A percentile compares a stretch with the other conserved stretches of the same genome.
These are phyloP conservation scores for Vanessa atalanta DNA, from an alignment of 1,140 invertebrate species.

Conservation along the genomic window DNA sequence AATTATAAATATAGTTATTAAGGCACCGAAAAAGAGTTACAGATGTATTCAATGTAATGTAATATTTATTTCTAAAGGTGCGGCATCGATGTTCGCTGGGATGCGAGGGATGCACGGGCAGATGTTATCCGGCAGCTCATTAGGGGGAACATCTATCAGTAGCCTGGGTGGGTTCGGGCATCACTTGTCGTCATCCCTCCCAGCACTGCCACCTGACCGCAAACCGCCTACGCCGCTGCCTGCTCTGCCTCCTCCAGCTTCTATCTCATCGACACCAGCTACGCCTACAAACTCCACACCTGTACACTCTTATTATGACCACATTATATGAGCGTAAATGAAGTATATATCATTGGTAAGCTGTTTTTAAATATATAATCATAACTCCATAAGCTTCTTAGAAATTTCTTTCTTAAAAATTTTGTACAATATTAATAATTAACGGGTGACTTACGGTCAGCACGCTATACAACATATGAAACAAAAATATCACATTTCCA, in stretches of 20 bases:
- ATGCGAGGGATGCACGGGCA: slow-evolving; percentile 69
- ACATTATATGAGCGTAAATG: slow-evolving; percentile 40
- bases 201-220: slow-evolving; percentile 55
- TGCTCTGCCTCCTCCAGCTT: slow-evolving; percentile 44
- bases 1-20: background rate
- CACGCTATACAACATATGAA: too few relatives aligned
- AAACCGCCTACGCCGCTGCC: slow-evolving; percentile 64
- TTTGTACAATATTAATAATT: too few relatives aligned
- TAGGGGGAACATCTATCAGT: slow-evolving; percentile 52
- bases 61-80: slow-evolving; percentile 45
- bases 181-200: slow-evolving; percentile 52
- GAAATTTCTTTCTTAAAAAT: too few relatives aligned
- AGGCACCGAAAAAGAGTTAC: background rate
- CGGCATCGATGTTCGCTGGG: slow-evolving; percentile 64
- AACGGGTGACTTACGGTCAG: too few relatives aligned
- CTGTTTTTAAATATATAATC: background rate
- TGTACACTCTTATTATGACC: slow-evolving; percentile 59
- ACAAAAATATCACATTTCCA: too few relatives aligned
- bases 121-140: slow-evolving; percentile 59
- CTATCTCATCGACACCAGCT: slow-evolving; percentile 42
- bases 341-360: slow-evolving; percentile 1
- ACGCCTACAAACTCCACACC: slow-evolving; percentile 49
- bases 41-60: background rate
- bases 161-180: slow-evolving; percentile 59
- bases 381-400: too few relatives aligned